Evolutionary conservation across 1,140 invertebrate genomes (phyloP), one percentile per base, ranked within the genome.

Genomic region (Pseudomyrmex cubaensis): DNA sequence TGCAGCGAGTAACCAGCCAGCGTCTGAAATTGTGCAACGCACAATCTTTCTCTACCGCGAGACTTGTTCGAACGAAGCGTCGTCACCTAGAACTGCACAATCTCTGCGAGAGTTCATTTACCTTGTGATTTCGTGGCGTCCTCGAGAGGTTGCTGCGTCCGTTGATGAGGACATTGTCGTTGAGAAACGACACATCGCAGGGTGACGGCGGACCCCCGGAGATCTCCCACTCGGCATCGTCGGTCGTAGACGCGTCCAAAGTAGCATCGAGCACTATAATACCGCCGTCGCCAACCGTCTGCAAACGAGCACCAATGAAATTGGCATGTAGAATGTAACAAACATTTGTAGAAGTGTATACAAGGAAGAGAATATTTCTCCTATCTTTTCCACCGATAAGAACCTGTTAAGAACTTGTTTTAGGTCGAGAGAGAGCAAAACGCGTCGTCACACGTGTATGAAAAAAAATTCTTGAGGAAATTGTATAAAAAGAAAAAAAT

Each of bases 141-240:
- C 95, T 96, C 84, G 96, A 96, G 70, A 98, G 95, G 94, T 97
- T 97, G 90, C 97, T 97, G 92, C 96, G 96, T 59, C 97, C 97
- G 93, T 98, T 98, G 94, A 98, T 98, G 91, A 98, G 96, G 86
- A 98, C 95, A 93, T 98, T 98, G 92, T 97, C 97, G 93, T 98
- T 98, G 93, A 96, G 96, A 94, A 98, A 98, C 80, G 96, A 95
- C 73, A 98, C 97, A 93, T 97, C 96, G 94, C 97, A 98, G 3
- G 97, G 97, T 73, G 97, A 97, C 4, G 97, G 97, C 86, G 97
- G 97, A 76, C 95, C 95, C 85, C 95, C 94, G 62, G 95, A 94
- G 63, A 94, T 95, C 77, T 94, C 94, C 91, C 95, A 94, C 78
- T 96, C 96, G 77, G 95, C 95, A 85, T 96, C 96, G 85, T 97